Evolutionary conservation across 1,140 invertebrate genomes (phyloP).

Genomic region (Diabrotica undecimpunctata): DNA sequence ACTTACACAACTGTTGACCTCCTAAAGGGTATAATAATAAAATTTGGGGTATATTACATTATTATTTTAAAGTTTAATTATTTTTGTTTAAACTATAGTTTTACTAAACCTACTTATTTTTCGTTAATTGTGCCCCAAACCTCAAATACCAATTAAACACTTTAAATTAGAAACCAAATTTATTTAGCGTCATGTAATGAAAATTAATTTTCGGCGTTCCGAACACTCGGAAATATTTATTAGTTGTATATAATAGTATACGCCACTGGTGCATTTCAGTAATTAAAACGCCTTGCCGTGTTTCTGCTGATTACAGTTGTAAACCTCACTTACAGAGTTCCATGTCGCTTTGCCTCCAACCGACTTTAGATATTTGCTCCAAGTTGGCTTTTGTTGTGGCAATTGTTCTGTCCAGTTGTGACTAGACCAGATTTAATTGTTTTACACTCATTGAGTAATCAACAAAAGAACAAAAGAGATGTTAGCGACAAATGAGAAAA

Average conservation of each 20-base stretch:
- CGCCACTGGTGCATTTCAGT: not conserved
- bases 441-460: not conserved
- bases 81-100: no score
- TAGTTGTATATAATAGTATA: no score
- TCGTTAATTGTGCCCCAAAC: no score
- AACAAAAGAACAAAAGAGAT: not conserved
- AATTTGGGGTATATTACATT: no score
- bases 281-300: slow-evolving; percentile 6
- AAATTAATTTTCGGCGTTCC: no score
- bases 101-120: no score
- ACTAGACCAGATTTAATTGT: slow-evolving; percentile 12
- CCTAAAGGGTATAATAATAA: no score
- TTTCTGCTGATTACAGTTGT: slow-evolving; percentile 14
- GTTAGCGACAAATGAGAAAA: not conserved
- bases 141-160: no score
- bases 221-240: not conserved
- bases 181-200: no score
- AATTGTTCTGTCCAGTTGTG: slow-evolving; percentile 11
- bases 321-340: slow-evolving; percentile 1
- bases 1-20: no score
- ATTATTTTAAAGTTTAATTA: no score
- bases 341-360: not conserved
- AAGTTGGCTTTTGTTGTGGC: slow-evolving; percentile 15
- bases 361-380: slow-evolving; percentile 12
- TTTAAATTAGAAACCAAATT: no score